These are phyloP conservation scores for Dendrocincla tyrannina DNA, from an alignment of 2,797 vertebrate species.

Conservation along the genomic window DNA sequence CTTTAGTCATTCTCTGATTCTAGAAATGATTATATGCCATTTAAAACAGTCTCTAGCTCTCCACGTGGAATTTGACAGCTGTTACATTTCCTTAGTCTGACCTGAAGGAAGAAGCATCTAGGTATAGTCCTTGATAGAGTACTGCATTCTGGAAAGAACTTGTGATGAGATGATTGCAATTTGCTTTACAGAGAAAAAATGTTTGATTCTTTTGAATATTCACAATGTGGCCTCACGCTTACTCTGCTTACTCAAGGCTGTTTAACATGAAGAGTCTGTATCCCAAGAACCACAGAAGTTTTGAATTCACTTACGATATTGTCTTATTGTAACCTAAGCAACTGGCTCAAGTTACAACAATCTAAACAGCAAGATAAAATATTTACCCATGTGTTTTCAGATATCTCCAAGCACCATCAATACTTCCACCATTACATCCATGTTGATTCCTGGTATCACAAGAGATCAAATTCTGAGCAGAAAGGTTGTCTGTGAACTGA, in stretches of 20 bases:
- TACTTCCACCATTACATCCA: slow-evolving; percentile 88
- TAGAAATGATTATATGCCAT: not conserved
- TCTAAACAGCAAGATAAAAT: not conserved
- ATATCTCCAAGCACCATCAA: slow-evolving; percentile 94
- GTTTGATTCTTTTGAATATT: not conserved
- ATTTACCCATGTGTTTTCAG: slow-evolving; percentile 91
- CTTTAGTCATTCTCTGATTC: not conserved
- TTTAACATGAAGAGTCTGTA: not conserved
- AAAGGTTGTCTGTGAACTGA: slow-evolving; percentile 75
- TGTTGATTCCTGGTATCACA: slow-evolving; percentile 79
- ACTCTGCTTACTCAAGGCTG: not conserved
- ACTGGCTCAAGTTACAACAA: not conserved
- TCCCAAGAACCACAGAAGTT: not conserved
- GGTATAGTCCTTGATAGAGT: not conserved
- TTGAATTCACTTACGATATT: accelerated
- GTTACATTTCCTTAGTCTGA: not conserved
- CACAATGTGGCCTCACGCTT: not conserved
- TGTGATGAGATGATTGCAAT: not conserved
- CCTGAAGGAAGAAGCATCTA: not conserved
- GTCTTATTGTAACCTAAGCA: not conserved
- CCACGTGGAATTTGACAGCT: not conserved
- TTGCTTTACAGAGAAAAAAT: not conserved
- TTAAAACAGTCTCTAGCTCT: not conserved
- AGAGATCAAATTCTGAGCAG: slow-evolving; percentile 78
- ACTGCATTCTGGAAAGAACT: not conserved